Conservation (phyloP, 2,113 vertebrate species). For the Apteryx owenii region DNA sequence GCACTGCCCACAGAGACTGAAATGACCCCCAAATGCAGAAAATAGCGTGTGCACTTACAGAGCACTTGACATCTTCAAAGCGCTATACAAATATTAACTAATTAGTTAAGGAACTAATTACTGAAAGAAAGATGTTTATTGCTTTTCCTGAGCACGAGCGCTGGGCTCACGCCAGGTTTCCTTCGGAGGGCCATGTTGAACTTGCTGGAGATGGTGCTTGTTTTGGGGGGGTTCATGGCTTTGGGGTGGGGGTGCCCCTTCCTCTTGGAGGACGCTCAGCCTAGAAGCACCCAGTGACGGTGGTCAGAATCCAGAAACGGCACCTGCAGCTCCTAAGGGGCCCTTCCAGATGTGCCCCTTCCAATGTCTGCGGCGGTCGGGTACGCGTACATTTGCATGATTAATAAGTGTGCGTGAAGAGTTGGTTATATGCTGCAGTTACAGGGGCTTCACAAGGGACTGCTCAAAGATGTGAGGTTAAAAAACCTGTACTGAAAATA, state of each 20-base stretch:
- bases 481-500: neutral
- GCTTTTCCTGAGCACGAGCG: neutral
- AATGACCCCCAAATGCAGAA: neutral
- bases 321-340: neutral
- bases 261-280: neutral
- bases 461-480: slow-evolving; percentile 4
- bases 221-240: neutral
- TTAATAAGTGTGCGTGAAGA: neutral
- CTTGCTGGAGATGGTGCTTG: neutral
- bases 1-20: neutral
- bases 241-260: neutral
- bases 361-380: neutral
- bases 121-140: neutral
- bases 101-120: slow-evolving; percentile 31
- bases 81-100: slow-evolving; percentile 5
- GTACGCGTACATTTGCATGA: neutral
- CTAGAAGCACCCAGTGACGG: neutral
- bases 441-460: neutral
- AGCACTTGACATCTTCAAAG: slow-evolving; percentile 18
- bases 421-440: neutral
- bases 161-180: neutral
- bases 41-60: neutral
- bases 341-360: neutral
- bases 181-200: neutral
- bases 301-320: neutral